A percentile compares a stretch with the other conserved stretches of the same genome.
Conservation (phyloP, 2,797 vertebrate genomes). For the Aldrovandia affinis region DNA sequence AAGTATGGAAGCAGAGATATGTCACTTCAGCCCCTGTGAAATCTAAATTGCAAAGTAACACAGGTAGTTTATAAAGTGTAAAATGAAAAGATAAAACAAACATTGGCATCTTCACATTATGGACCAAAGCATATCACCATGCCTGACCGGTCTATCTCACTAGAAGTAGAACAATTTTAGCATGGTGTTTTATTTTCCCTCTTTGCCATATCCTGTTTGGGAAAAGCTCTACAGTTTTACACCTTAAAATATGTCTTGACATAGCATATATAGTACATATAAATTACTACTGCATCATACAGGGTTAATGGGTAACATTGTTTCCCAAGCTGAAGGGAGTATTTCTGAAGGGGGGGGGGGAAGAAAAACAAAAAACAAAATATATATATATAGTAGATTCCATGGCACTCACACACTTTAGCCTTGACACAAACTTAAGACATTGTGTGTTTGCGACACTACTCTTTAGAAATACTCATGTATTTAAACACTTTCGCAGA, state of each 20-base stretch:
- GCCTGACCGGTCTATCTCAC: not conserved
- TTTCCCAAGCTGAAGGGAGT: not conserved
- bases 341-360: not conserved
- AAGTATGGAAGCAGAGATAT: not conserved
- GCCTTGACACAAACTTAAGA: not conserved
- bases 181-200: not conserved
- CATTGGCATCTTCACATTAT: conserved; percentile 8
- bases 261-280: not conserved
- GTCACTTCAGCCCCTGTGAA: not conserved
- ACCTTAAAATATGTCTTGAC: not conserved
- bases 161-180: not conserved
- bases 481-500: not conserved
- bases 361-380: not conserved
- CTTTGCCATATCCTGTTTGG: not conserved
- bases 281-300: not conserved
- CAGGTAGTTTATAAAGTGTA: not conserved
- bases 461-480: not conserved
- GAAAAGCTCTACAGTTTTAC: not conserved
- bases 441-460: not conserved
- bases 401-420: not conserved
- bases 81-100: not conserved
- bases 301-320: not conserved
- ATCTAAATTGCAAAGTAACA: not conserved
- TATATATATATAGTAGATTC: conserved; percentile 22
- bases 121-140: not conserved